These are phyloP conservation scores for Drosophila incognita DNA, from an alignment of 2,888 invertebrate genomes.

Conservation along the genomic window DNA sequence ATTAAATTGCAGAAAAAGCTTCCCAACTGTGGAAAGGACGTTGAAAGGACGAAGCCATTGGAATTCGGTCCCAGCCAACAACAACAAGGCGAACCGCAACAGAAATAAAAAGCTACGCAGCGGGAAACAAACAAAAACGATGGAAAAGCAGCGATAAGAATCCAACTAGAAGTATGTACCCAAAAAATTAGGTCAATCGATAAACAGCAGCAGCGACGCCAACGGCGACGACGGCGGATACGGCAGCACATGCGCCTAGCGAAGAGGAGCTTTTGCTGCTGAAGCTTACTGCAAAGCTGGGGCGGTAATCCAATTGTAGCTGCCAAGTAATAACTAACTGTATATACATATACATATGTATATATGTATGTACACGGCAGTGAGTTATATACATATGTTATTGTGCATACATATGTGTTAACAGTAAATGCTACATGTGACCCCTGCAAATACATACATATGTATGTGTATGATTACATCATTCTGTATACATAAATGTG, in stretches of 20 bases:
- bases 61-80: slow-evolving; percentile 42
- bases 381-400: slow-evolving; percentile 9
- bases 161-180: slow-evolving; percentile 31
- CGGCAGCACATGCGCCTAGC: slow-evolving; percentile 67
- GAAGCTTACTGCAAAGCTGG: slow-evolving; percentile 33
- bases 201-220: slow-evolving; percentile 55
- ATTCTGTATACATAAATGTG: slow-evolving; percentile 14
- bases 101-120: slow-evolving; percentile 5
- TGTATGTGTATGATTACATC: slow-evolving; percentile 58
- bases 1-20: slow-evolving; percentile 50
- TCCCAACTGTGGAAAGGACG: slow-evolving; percentile 67
- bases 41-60: slow-evolving; percentile 74
- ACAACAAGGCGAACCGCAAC: background rate
- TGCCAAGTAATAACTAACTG: slow-evolving; percentile 57
- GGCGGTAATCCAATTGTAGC: slow-evolving; percentile 66
- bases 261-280: slow-evolving; percentile 47
- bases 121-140: background rate
- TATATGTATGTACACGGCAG: slow-evolving; percentile 13
- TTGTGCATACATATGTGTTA: slow-evolving; percentile 5
- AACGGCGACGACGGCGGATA: slow-evolving; percentile 4
- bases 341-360: slow-evolving; percentile 33
- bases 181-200: slow-evolving; percentile 73
- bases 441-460: slow-evolving; percentile 17
- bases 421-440: slow-evolving; percentile 31
- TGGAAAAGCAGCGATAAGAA: slow-evolving; percentile 29